Evolutionary conservation across 2,888 invertebrate genomes (phyloP), one percentile per base, ranked within the genome.

Genomic region (Cosmia pyralina): DNA sequence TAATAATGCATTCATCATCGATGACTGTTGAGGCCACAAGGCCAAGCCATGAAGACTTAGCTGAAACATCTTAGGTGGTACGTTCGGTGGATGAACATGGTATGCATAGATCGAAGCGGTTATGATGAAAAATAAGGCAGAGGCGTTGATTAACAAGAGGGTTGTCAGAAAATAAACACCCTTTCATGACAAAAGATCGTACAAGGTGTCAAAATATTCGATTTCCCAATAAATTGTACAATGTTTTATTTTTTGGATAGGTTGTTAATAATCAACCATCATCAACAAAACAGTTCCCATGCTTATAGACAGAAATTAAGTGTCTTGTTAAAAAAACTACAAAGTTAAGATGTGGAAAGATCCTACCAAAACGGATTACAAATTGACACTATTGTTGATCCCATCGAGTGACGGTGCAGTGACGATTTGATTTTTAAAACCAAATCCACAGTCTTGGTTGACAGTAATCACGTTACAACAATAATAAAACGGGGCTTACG

Each of bases 391-490:
- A 84, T 86, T 86, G 85, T 85, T 74, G 81, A 85, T 82, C 77
- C 74, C 73, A 72, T 81, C 74, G 66, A 59, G 89, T 90, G 92
- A 92, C 90, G 88, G 79, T 82, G 88, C 90, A 89, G 86, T 89
- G 91, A 89, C 85, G 88, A 90, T 87, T 85, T 87, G 88, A 87
- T 87, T 90, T 89, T 88, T 86, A 89, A 91, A 90, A 89, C 86
- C 84, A 91, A 91, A 90, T 89, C 87, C 88, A 90, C 86, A 87
- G 89, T 87, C 86, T 88, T 87, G 90, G 94, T 93, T 95, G 96
- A 95, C 96, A 96, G 95, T 95, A 95, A 96, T 94, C 96, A 94
- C 88, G 91, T 91, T 90, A 93, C 95, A 93, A 94, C 93, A 95
- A 95, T 93, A 94, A 95, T 91, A 94, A 94, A 93, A 90, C 88